phyloP scores from a whole-genome alignment of 2,888 invertebrate genomes.

The Chloromyia formosa region DNA sequence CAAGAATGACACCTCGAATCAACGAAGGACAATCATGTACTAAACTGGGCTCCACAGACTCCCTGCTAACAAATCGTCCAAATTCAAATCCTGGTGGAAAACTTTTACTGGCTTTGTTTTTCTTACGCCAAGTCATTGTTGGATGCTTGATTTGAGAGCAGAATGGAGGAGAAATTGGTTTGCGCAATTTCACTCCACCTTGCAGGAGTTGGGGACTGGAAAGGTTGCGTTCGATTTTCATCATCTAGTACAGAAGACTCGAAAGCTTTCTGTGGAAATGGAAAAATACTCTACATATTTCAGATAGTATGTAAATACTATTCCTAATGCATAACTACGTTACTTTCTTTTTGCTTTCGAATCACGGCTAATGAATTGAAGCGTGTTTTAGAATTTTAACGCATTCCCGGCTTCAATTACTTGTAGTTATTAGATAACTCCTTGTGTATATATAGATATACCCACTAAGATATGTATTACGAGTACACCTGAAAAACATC shows the following conservation, averaged over 20 bases:
- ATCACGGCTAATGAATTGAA: too few species aligned
- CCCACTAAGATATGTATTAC: too few species aligned
- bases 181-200: constrained; percentile 1
- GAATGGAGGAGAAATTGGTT: not conserved
- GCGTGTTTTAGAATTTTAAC: too few species aligned
- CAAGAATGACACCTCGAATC: constrained; percentile 44
- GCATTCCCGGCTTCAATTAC: too few species aligned
- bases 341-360: too few species aligned
- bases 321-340: too few species aligned
- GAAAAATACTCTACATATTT: too few species aligned
- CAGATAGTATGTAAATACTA: too few species aligned
- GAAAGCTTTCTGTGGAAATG: constrained; percentile 31
- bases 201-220: not conserved
- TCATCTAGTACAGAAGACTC: constrained; percentile 15
- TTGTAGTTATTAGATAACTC: too few species aligned
- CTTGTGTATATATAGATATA: too few species aligned
- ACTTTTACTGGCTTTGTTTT: constrained; percentile 6
- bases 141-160: not conserved
- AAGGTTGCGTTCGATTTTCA: not conserved
- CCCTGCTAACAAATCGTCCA: constrained; percentile 38
- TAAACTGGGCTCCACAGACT: constrained; percentile 37
- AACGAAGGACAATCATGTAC: constrained; percentile 48
- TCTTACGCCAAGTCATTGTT: not conserved
- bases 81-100: constrained; percentile 3
- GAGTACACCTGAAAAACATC: too few species aligned